phyloP scores from a whole-genome alignment of 2,113 vertebrate species.

The Salvelinus fontinalis region DNA sequence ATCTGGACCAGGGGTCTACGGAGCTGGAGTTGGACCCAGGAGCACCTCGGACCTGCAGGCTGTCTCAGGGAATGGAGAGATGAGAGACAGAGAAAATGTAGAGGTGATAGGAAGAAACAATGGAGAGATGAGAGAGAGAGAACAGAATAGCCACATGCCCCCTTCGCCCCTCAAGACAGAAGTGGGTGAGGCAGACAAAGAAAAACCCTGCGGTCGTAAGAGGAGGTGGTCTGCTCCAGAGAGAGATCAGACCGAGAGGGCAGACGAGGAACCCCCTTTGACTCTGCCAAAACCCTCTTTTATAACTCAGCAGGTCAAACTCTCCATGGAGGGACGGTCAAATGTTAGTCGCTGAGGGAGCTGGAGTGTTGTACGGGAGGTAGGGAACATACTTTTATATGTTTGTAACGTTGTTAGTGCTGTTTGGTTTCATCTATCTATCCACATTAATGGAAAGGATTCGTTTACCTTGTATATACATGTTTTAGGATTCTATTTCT shows the following conservation, averaged over 20 bases:
- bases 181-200: slow-evolving; percentile 71
- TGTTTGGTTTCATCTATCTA: slow-evolving; percentile 50
- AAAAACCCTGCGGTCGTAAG: slow-evolving; percentile 75
- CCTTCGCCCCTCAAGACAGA: slow-evolving; percentile 76
- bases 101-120: slow-evolving; percentile 80
- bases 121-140: slow-evolving; percentile 40
- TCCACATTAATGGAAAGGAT: slow-evolving; percentile 93
- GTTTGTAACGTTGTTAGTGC: slow-evolving; percentile 55
- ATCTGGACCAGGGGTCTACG: slow-evolving; percentile 40
- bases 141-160: slow-evolving; percentile 63
- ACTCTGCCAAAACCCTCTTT: slow-evolving; percentile 95
- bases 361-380: slow-evolving; percentile 44
- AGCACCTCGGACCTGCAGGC: slow-evolving; percentile 61
- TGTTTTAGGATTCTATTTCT: slow-evolving; percentile 81
- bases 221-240: slow-evolving; percentile 98
- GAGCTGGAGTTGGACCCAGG: slow-evolving; percentile 21
- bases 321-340: slow-evolving; percentile 97
- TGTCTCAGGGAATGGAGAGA: slow-evolving; percentile 80
- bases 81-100: slow-evolving; percentile 79
- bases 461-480: slow-evolving; percentile 90
- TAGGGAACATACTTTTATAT: slow-evolving; percentile 35
- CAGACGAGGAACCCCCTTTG: slow-evolving; percentile 88
- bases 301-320: slow-evolving; percentile 98
- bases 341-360: slow-evolving; percentile 87
- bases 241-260: slow-evolving; percentile 88